These are phyloP conservation scores for Phymanthus crucifer DNA, from an alignment of 92 coral and sea anemone species.

Conservation along the genomic window DNA sequence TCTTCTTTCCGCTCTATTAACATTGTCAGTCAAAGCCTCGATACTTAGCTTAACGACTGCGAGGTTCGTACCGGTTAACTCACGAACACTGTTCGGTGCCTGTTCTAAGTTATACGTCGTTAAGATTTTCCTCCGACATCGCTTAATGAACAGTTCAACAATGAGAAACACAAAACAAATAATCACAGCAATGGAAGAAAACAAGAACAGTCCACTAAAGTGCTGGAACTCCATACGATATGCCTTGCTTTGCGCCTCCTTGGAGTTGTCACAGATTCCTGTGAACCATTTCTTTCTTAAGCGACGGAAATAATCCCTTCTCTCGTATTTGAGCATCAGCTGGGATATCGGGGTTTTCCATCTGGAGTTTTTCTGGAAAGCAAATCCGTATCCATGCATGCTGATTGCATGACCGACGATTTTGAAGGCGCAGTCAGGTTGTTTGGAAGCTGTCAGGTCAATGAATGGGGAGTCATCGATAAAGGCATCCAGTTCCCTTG, in stretches of 20 bases:
- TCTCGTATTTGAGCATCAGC: slow-evolving; percentile 57
- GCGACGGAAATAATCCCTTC: slow-evolving; percentile 60
- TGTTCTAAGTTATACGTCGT: slow-evolving; percentile 16
- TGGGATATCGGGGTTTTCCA: slow-evolving; percentile 65
- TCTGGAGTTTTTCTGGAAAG: slow-evolving; percentile 57
- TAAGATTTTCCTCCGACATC: slow-evolving; percentile 26
- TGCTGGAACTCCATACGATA: slow-evolving; percentile 44
- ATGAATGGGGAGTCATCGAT: slow-evolving; percentile 81
- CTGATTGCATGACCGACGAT: slow-evolving; percentile 68
- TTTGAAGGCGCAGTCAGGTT: slow-evolving; percentile 64
- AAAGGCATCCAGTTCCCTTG: slow-evolving; percentile 65
- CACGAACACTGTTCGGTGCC: slow-evolving; percentile 28
- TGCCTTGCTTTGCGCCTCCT: slow-evolving; percentile 28
- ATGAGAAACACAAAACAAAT: slow-evolving; percentile 42
- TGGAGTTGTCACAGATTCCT: slow-evolving; percentile 52
- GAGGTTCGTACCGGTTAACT: not conserved
- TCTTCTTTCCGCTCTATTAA: not conserved
- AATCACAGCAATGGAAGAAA: slow-evolving; percentile 28
- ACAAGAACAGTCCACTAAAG: slow-evolving; percentile 60
- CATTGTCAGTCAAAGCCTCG: not conserved
- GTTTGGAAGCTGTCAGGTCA: slow-evolving; percentile 68
- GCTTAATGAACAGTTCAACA: slow-evolving; percentile 36
- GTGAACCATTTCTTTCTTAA: slow-evolving; percentile 64
- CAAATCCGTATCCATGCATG: slow-evolving; percentile 57
- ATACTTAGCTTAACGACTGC: not conserved